Evolutionary conservation across 2,888 invertebrate species (phyloP), one percentile per base, ranked within the genome.

Genomic region (Stegophylla sp.): DNA sequence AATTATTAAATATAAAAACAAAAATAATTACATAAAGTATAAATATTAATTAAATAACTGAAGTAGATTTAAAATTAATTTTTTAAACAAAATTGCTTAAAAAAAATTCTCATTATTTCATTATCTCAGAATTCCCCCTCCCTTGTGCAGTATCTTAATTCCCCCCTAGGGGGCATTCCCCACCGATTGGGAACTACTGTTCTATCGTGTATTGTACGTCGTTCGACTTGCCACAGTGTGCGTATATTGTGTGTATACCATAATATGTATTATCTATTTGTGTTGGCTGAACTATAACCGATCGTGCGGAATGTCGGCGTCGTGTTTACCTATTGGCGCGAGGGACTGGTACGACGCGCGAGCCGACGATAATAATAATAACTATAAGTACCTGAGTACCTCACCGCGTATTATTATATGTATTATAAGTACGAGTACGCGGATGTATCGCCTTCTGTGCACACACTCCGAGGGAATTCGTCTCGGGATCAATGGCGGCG

Each of bases 261-360:
- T n/a, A n/a, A 17, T 51, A n/a, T n/a, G 48, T 48, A 53, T n/a
- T n/a, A n/a, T 53, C 53, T 53, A 53, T 53, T 53, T 53, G 23
- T 45, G 66, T 23, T 17, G 66, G 43, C 26, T 23, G 3, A 17
- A 66, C 66, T 17, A 45, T 26, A 53, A 71, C 53, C 34, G 34
- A 56, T 56, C 71, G 53, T 41, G 53, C 53, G 71, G 71, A 72
- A 53, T 56, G 56, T 71, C 53, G 71, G 15, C 20, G 53, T 71
- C 53, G 53, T 53, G 71, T 71, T 53, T 53, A 41, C 34, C 53
- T 23, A 15, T 10, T 34, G 34, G 23, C 20, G 34, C 41, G 53
- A 53, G 41, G 71, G 56, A 56, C 28, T 51, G 51, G 20, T 0
- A 15, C 56, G 26, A 20, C 34, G 15, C 43, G 23, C 20, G 15